Evolutionary conservation across 1,140 invertebrate genomes (phyloP).

Genomic region (Ericerus pela): DNA sequence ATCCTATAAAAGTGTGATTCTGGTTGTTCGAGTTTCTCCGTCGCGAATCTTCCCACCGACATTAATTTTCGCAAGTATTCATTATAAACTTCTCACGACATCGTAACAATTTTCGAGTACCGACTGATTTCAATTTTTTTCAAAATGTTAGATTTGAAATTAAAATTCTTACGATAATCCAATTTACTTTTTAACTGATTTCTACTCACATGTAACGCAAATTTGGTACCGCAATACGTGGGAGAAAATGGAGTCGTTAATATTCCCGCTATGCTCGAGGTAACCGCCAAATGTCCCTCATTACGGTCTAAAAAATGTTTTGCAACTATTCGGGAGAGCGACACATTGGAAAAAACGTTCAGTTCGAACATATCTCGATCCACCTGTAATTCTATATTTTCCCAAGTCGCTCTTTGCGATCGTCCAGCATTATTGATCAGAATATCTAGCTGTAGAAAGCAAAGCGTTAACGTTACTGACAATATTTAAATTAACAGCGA

Average conservation of each 20-base stretch:
- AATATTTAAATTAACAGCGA: too few relatives aligned
- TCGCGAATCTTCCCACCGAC: too few relatives aligned
- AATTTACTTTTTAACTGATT: neutral
- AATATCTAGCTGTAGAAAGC: conserved; percentile 54
- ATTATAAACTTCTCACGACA: too few relatives aligned
- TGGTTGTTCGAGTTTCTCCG: too few relatives aligned
- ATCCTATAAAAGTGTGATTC: too few relatives aligned
- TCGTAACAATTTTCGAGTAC: too few relatives aligned
- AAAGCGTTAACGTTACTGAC: too few relatives aligned
- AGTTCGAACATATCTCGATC: conserved; percentile 65
- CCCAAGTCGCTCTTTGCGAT: conserved; percentile 61
- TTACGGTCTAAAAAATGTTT: conserved; percentile 44
- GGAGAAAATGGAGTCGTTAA: conserved; percentile 52
- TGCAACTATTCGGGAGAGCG: conserved; percentile 49
- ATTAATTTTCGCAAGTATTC: too few relatives aligned
- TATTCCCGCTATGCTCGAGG: conserved; percentile 55
- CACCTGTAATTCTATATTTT: conserved; percentile 55
- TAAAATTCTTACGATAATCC: neutral
- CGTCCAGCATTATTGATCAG: conserved; percentile 69
- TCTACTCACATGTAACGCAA: conserved; percentile 61
- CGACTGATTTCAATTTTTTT: too few relatives aligned
- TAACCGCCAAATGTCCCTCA: conserved; percentile 53
- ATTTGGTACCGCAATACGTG: conserved; percentile 62
- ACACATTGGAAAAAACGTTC: conserved; percentile 62
- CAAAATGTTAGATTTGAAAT: neutral